Conservation (phyloP, 2,113 vertebrate genomes). For the Gadus macrocephalus region DNA sequence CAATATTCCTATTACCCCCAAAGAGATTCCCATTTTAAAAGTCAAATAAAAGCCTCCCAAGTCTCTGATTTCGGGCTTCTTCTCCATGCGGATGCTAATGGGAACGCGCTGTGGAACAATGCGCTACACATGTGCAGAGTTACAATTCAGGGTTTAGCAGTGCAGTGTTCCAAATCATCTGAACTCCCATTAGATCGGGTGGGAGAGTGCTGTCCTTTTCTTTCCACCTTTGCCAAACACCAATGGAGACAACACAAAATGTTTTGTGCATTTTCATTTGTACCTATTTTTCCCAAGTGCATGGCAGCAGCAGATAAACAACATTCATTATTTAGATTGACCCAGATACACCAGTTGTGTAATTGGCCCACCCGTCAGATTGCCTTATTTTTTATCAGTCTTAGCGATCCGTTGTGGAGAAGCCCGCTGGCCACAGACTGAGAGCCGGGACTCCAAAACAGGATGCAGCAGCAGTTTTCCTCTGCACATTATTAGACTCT, state of each 20-base stretch:
- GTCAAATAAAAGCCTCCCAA: too few relatives aligned
- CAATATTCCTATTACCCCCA: too few relatives aligned
- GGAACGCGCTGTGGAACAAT: too few relatives aligned
- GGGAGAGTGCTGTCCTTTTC: conserved; percentile 10
- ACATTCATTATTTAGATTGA: conserved; percentile 7
- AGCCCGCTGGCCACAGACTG: background rate
- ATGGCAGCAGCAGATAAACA: background rate
- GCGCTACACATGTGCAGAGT: too few relatives aligned
- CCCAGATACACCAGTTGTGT: conserved; percentile 23
- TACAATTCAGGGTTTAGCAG: too few relatives aligned
- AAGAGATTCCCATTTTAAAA: background rate
- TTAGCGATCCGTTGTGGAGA: conserved; percentile 4
- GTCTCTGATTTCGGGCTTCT: too few relatives aligned
- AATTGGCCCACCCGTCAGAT: conserved; percentile 11
- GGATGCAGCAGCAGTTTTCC: too few relatives aligned
- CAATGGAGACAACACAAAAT: conserved; percentile 6
- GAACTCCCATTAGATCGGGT: too few relatives aligned
- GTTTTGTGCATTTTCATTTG: background rate
- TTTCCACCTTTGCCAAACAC: conserved; percentile 30
- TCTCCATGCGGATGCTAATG: too few relatives aligned
- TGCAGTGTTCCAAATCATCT: too few relatives aligned
- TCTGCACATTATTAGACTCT: too few relatives aligned
- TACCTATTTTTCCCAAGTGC: background rate
- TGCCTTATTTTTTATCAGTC: conserved; percentile 6
- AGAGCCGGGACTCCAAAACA: background rate